Conservation (phyloP, 2,113 vertebrate species). For the Hiodon alosoides region DNA sequence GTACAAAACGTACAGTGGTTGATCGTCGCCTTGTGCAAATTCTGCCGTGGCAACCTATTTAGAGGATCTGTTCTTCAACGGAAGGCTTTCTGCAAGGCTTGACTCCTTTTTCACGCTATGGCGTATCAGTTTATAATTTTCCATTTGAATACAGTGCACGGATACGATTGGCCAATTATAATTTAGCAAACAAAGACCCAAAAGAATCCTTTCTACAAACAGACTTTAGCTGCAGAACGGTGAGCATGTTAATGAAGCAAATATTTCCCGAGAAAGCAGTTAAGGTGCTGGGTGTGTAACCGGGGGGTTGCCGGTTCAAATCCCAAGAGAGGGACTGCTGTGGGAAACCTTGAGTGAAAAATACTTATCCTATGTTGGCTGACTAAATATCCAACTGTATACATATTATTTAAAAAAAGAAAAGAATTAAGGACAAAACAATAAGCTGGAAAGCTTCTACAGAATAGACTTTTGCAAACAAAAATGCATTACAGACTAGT, state of each 20-base stretch:
- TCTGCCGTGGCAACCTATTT: constrained; percentile 6
- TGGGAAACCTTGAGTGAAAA: no score
- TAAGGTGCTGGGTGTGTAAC: no score
- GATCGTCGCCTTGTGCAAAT: not conserved
- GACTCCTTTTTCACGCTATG: constrained; percentile 28
- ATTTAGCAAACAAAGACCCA: no score
- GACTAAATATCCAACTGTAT: no score
- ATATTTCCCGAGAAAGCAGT: no score
- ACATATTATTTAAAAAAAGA: no score
- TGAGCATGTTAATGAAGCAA: no score
- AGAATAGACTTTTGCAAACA: constrained; percentile 5
- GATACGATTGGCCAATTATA: not conserved
- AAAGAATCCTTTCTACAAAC: no score
- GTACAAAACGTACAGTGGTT: not conserved
- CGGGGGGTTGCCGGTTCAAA: no score
- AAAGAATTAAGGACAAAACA: constrained; percentile 6
- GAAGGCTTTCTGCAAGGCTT: constrained; percentile 2
- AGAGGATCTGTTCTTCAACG: not conserved
- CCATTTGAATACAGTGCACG: not conserved
- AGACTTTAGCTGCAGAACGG: no score
- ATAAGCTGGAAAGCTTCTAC: constrained; percentile 22
- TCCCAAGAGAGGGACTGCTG: no score
- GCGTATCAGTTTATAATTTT: constrained; percentile 5
- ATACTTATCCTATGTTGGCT: no score
- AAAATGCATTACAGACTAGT: constrained; percentile 13